Base-by-base conservation (phyloP, 92 coral and sea anemone species). In the Umimayanthus chanpuru region DNA sequence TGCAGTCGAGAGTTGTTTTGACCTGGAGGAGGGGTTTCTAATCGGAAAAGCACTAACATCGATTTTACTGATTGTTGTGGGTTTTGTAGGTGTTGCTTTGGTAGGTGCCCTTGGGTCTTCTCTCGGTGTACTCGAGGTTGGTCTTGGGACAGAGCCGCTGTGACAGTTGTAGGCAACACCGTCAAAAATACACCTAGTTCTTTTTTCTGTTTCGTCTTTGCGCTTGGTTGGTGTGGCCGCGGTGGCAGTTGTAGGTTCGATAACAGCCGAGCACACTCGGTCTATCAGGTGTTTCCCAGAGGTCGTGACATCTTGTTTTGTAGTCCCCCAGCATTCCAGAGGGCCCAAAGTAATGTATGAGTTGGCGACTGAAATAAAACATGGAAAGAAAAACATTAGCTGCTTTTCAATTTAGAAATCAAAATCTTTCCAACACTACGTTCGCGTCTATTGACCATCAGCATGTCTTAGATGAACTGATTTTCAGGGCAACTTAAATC, bases 281-380 rank as follows among this genome's bases (percentile, higher is more conserved):
- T 82, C 73, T 9, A 92, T 82, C 67, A 86, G 50, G 47, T 81
- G 47, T 2, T 55, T 44, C 23, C 86, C 89, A 15, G 89, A 82
- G 21, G 88, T 85, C 77, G 10, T 58, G 30, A 79, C 86, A 8
- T 0, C 23, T 85, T 80, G 43, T 21, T 79, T 82, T 3, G 10
- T 81, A 10, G 72, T 88, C 4, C 98, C 99, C 97, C 96, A 97
- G 77, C 99, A 97, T 86, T 97, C 99, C 81, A 97, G 90, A 21
- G 98, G 94, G 4, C 99, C 99, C 26, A 97, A 85, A 6, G 88
- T 85, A 76, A 95, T 92, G 86, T 89, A 86, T 21, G 98, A 91
- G 14, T 25, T 86, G 23, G 86, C 90, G 67, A 80, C 93, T 87
- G 43, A 14, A 83, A 83, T n/a, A 66, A 7, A 65, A 41, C 38